Base-by-base conservation (phyloP, 92 coral and sea anemone genomes). In the Hydrozoanthus gracilis region DNA sequence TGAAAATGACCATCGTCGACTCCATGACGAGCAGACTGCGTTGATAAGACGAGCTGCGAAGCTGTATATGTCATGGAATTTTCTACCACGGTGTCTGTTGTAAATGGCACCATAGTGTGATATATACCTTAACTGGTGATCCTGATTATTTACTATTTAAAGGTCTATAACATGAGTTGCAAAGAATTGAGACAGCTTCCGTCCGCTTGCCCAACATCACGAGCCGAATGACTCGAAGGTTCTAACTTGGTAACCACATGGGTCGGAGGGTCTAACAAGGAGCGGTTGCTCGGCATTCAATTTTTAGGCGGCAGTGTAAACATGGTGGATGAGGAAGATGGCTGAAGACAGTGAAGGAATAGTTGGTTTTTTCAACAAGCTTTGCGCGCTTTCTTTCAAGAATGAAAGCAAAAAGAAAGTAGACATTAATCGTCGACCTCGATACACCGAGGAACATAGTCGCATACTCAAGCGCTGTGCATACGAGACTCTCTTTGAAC, bases 311-410 rank as follows among this genome's bases (percentile, higher is more conserved):
- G 73, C 60, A 79, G 84, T 27, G 17, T 39, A 78, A 91, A 90
- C 80, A 91, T 89, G 96, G 90, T 84, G 88, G 88, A 87, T 79
- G 46, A 48, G 12, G 85, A 80, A 70, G 35, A 94, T 94, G 98
- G 87, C 17, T 79, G 90, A 93, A 6, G 76, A 88, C 46, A 82
- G 20, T 13, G 86, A 78, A 49, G 94, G 95, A 18, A 58, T 94
- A 50, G 84, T 88, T 54, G 75, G 86, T 2, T 92, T 92, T 76
- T 93, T 94, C 71, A 75, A 79, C 84, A 90, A 90, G 76, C 98
- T 94, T 14, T 94, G 98, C 86, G 98, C 93, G 88, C 16, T 92
- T 15, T 85, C 95, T 5, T 94, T 94, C 83, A 74, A 62, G 51
- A 54, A 82, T 61, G 95, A 94, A 86, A 94, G 94, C 16, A 66